A percentile compares a stretch with the other conserved stretches of the same genome.
phyloP scores from a whole-genome alignment of 1,140 invertebrate species.

The Megathymus violae region DNA sequence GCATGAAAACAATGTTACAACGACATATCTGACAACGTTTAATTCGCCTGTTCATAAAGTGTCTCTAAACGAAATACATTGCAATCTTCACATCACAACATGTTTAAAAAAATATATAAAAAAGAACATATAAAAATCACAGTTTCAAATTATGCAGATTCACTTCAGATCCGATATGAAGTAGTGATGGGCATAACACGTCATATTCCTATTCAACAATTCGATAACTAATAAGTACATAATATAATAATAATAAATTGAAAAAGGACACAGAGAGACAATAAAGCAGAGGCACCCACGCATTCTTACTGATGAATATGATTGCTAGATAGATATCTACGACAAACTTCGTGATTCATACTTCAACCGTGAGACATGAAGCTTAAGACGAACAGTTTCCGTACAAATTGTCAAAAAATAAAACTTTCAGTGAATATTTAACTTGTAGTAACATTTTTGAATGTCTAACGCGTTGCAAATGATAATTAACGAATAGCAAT shows the following conservation, averaged over 20 bases:
- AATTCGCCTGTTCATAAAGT: slow-evolving; percentile 37
- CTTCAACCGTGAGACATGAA: slow-evolving; percentile 33
- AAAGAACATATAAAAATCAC: slow-evolving; percentile 82
- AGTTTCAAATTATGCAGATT: slow-evolving; percentile 83
- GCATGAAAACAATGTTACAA: slow-evolving; percentile 48
- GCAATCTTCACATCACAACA: slow-evolving; percentile 73
- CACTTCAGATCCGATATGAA: slow-evolving; percentile 78
- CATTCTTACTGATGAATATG: slow-evolving; percentile 72
- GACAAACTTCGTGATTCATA: slow-evolving; percentile 30
- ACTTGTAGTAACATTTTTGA: slow-evolving; percentile 29
- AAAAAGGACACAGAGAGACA: slow-evolving; percentile 80
- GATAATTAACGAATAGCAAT: too few species aligned
- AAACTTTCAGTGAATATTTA: background rate
- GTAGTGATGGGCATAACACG: slow-evolving; percentile 69
- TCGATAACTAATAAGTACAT: slow-evolving; percentile 80
- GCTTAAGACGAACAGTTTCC: slow-evolving; percentile 32
- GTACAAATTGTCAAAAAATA: slow-evolving; percentile 6
- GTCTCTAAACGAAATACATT: slow-evolving; percentile 41
- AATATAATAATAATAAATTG: slow-evolving; percentile 64
- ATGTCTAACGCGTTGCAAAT: slow-evolving; percentile 7
- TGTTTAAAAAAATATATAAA: slow-evolving; percentile 78
- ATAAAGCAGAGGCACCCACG: slow-evolving; percentile 73
- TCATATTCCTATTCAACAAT: slow-evolving; percentile 58
- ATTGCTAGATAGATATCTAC: slow-evolving; percentile 47
- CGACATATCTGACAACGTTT: slow-evolving; percentile 58